Percentiles rank a stretch among this genome's conserved stretches.
Evolutionary conservation across 2,797 vertebrate species (phyloP).

Genomic region (Pelodytes ibericus): DNA sequence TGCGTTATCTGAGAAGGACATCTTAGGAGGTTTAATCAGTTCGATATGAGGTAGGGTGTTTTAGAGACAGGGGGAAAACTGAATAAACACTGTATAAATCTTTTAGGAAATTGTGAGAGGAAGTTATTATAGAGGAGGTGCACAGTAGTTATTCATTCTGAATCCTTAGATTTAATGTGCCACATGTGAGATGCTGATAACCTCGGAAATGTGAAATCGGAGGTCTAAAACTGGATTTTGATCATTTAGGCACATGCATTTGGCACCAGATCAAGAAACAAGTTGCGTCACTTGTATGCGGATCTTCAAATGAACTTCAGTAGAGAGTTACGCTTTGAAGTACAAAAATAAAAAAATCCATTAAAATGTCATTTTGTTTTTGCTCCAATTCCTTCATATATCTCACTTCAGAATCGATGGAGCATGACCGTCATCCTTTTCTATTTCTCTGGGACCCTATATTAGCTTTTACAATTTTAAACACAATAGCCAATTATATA

Average conservation of each 20-base stretch:
- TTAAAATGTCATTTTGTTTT: conserved; percentile 28
- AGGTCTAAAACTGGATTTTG: conserved; percentile 1
- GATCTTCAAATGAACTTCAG: conserved; percentile 6
- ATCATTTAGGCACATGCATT: not conserved
- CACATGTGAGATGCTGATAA: not conserved
- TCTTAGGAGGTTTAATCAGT: not conserved
- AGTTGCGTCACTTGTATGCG: not conserved
- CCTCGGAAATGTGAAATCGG: not conserved
- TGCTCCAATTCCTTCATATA: conserved; percentile 16
- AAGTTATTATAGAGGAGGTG: not conserved
- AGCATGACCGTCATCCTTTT: not conserved
- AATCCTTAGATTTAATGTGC: not conserved
- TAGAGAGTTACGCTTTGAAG: conserved; percentile 11
- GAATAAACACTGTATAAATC: not conserved
- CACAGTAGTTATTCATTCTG: not conserved
- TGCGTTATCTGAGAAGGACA: not conserved
- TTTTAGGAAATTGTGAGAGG: not conserved
- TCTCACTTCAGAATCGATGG: conserved; percentile 6
- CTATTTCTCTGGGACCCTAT: not conserved
- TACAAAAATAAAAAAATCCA: conserved; percentile 19
- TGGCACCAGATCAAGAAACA: not conserved
- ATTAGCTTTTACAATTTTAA: not conserved
- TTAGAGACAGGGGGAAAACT: not conserved
- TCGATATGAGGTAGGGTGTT: not conserved
- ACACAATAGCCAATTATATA: not conserved